These are phyloP conservation scores for Melanotaenia duboulayi DNA, from an alignment of 2,113 vertebrate species.

Conservation along the genomic window DNA sequence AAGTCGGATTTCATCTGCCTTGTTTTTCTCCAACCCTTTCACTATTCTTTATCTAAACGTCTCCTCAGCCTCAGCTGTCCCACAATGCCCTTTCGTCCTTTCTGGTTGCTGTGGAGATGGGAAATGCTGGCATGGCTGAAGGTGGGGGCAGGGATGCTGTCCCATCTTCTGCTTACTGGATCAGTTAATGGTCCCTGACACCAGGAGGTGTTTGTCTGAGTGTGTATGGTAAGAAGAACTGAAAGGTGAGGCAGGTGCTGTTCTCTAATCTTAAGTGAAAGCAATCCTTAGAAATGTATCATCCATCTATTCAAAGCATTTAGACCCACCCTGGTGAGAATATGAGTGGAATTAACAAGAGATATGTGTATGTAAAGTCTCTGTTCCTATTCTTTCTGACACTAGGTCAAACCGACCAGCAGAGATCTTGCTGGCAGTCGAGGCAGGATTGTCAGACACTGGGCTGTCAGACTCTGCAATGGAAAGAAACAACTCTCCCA, in stretches of 20 bases:
- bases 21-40: neutral
- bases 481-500: conserved; percentile 15
- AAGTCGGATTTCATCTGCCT: neutral
- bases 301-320: conserved; percentile 47
- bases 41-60: neutral
- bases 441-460: conserved; percentile 24
- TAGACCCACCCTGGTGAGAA: conserved; percentile 25
- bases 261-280: conserved; percentile 47
- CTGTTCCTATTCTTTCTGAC: conserved; percentile 43
- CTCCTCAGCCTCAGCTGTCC: conserved; percentile 38
- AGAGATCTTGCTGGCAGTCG: conserved; percentile 48
- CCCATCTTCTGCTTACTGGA: conserved; percentile 35
- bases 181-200: conserved; percentile 42
- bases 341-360: conserved; percentile 21
- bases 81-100: conserved; percentile 26
- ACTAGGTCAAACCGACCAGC: conserved; percentile 46
- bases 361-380: conserved; percentile 13
- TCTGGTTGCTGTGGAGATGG: conserved; percentile 53
- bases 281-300: conserved; percentile 52
- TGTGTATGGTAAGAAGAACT: conserved; percentile 25
- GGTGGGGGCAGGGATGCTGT: conserved; percentile 59
- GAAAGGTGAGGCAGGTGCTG: neutral
- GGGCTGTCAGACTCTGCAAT: conserved; percentile 12
- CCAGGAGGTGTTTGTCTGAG: conserved; percentile 9
- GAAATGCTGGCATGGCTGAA: conserved; percentile 37